A percentile compares a stretch with the other conserved stretches of the same genome.
These are phyloP conservation scores for Mesoligia furuncula DNA, from an alignment of 2,888 invertebrate genomes.

Conservation along the genomic window DNA sequence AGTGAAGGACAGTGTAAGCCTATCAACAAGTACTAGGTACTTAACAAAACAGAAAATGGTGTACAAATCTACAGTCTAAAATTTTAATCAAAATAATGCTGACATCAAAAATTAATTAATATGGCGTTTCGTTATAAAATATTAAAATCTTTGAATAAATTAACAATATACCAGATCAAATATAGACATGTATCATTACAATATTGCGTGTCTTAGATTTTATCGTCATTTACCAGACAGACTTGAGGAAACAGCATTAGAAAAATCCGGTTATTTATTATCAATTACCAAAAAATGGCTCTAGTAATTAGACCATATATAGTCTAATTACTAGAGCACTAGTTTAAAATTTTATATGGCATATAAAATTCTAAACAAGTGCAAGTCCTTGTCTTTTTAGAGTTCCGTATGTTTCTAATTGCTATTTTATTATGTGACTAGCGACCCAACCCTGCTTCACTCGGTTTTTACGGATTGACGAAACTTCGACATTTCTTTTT, in stretches of 20 bases:
- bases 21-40: no score
- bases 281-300: slow-evolving; percentile 56
- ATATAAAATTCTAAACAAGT: slow-evolving; percentile 24
- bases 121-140: neutral
- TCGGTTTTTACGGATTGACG: neutral
- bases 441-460: neutral
- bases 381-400: slow-evolving; percentile 20
- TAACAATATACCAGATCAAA: neutral
- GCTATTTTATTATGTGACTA: neutral
- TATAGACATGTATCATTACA: slow-evolving; percentile 28
- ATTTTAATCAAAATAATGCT: neutral
- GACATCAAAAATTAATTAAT: neutral
- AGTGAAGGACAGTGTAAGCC: no score
- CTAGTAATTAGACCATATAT: slow-evolving; percentile 31
- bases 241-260: slow-evolving; percentile 53
- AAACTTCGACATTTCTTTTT: neutral
- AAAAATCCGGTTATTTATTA: slow-evolving; percentile 58
- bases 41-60: no score
- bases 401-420: slow-evolving; percentile 56
- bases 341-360: neutral
- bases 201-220: slow-evolving; percentile 24
- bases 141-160: slow-evolving; percentile 6
- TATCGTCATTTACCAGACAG: slow-evolving; percentile 30
- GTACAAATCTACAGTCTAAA: no score
- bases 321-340: no score